Evolutionary conservation across 2,888 invertebrate species (phyloP), one percentile per base, ranked within the genome.

Genomic region (Rhorus exstirpatorius): DNA sequence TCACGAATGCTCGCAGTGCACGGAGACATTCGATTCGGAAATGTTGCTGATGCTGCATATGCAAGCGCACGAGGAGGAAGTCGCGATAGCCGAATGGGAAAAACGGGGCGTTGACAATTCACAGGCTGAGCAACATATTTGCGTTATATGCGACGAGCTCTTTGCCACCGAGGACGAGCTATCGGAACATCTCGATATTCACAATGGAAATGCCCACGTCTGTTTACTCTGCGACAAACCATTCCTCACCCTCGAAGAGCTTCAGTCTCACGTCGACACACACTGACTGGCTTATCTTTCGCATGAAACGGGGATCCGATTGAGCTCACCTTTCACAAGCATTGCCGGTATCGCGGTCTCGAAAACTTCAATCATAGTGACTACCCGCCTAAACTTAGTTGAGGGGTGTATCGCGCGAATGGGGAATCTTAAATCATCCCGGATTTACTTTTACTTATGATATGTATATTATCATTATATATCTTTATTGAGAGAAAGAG

Each of bases 141-240:
- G 93, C 31, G 87, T 87, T 24, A 88, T 93, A 19, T 93, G 93
- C 46, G 90, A 91, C 12, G 89, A 89, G 26, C 70, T 87, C 14
- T 92, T 91, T 31, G 72, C 87, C 0, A 88, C 86, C 0, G 88
- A 92, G 35, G 85, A 87, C 4, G 89, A 90, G 46, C 78, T 93
- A 0, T 85, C 87, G 0, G 90, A 91, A 61, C 93, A 92, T 80
- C 79, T 90, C n/a, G 89, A 92, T 31, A 83, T 88, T 10, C 92
- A 92, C 65, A 90, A 91, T 72, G 89, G 85, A 4, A 89, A 89
- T 21, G 81, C 88, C 0, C 90, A 92, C 41, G 85, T 91, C 21
- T 93, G 93, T 68, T 85, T 91, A 35, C 79, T 93, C 14, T 93
- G 93, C 65, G 92, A 92, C 17, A 90, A 89, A 68, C 89, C 89